Percentiles rank a stretch among this genome's conserved stretches.
phyloP scores from a whole-genome alignment of 2,797 vertebrate species.

The Tachyglossus aculeatus region DNA sequence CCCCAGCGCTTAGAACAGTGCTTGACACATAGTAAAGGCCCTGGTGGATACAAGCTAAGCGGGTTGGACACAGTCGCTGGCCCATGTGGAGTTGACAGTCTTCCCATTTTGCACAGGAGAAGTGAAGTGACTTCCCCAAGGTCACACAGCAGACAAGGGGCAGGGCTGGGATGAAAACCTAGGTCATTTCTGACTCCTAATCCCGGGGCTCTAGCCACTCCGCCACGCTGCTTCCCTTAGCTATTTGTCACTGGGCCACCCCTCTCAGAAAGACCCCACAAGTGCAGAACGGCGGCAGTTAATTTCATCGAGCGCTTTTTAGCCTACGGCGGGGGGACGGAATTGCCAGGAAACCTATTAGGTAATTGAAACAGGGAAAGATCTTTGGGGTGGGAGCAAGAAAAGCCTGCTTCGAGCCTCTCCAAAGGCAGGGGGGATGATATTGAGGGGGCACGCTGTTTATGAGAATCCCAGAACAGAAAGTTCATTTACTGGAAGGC shows the following conservation, averaged over 20 bases:
- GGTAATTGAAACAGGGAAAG: slow-evolving; percentile 62
- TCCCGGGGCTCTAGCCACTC: no score
- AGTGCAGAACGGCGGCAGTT: slow-evolving; percentile 48
- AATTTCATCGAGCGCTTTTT: slow-evolving; percentile 61
- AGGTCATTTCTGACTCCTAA: no score
- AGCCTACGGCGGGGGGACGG: slow-evolving; percentile 60
- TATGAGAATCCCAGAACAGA: slow-evolving; percentile 5
- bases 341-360: slow-evolving; percentile 60
- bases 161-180: no score
- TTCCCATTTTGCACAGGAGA: no score
- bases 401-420: slow-evolving; percentile 49
- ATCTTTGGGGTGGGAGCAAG: slow-evolving; percentile 55
- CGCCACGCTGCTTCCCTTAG: no score
- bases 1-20: no score
- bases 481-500: slow-evolving; percentile 36
- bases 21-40: no score
- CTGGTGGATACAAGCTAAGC: no score
- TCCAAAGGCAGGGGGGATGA: slow-evolving; percentile 62
- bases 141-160: no score
- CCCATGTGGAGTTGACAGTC: no score
- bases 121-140: no score
- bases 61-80: no score
- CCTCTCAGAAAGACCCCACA: slow-evolving; percentile 29
- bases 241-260: slow-evolving; percentile 44
- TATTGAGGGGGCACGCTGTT: slow-evolving; percentile 20